These are phyloP conservation scores for Cataglyphis livida DNA, from an alignment of 2,888 invertebrate genomes.

Conservation along the genomic window DNA sequence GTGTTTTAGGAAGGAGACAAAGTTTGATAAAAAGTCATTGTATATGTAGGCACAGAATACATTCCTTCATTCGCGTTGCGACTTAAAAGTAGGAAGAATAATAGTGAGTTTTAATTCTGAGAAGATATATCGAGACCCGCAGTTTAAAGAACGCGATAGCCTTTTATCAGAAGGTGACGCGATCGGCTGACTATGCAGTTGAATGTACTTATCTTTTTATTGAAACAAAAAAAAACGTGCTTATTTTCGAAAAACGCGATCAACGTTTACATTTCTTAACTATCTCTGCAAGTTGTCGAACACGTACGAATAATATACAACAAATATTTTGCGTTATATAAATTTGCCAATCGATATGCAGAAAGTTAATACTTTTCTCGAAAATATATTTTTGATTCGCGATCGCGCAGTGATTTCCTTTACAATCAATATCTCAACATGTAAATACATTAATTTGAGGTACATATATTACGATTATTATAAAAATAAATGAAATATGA, in stretches of 20 bases:
- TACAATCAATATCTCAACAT: slow-evolving; percentile 9
- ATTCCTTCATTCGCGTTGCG: slow-evolving; percentile 70
- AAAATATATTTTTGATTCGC: slow-evolving; percentile 11
- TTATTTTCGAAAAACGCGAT: slow-evolving; percentile 2
- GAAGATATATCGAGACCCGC: neutral
- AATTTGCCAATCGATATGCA: neutral
- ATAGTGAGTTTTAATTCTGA: neutral
- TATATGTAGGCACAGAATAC: slow-evolving; percentile 61
- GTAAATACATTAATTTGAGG: neutral
- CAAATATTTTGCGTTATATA: neutral
- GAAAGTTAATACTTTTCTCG: slow-evolving; percentile 4
- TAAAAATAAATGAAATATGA: neutral
- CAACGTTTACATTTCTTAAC: neutral
- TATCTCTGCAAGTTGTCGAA: neutral
- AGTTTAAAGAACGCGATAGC: neutral
- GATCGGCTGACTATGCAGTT: neutral
- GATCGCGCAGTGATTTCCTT: neutral
- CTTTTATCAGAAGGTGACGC: neutral
- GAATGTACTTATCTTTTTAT: slow-evolving; percentile 65
- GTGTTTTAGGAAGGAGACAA: neutral
- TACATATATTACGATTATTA: slow-evolving; percentile 31
- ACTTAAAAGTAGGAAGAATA: slow-evolving; percentile 69
- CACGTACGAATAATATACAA: neutral
- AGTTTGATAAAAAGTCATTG: slow-evolving; percentile 44
- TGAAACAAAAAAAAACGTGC: slow-evolving; percentile 29